Base-by-base conservation (phyloP, 2,888 invertebrate genomes). In the Lymantria dispar region DNA sequence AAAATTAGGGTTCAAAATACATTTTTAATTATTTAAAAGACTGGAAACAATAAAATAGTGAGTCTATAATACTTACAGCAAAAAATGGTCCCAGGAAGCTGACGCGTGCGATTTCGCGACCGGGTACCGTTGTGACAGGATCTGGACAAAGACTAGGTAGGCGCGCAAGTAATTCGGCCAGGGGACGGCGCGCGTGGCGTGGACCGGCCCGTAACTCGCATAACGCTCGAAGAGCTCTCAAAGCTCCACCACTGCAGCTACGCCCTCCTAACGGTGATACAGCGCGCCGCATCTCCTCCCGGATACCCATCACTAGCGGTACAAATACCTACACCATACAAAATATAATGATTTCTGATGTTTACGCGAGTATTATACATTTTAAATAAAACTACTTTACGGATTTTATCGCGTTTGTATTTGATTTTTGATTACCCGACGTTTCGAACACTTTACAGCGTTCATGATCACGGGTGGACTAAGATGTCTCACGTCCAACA, bases 31-130 rank as follows among this genome's bases (percentile, higher is more conserved):
- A 22, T 22, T 2, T 22, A 22, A 22, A 22, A 22, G 22, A 22
- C 22, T 22, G 2, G 2, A 22, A 5, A 22, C 5, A 3, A 3
- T 22, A 22, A 22, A 22, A 22, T 3, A 22, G 22, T 22, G 3
- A 22, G 22, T 22, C 22, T 5, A 22, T 22, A 22, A 2, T 13
- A 78, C 82, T 79, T 0, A 98, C 94, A 9, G 95, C 95, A 60
- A 99, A 93, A 85, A 99, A 98, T 0, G 98, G 97, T 12, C 98
- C 98, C 8, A 99, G 93, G 76, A 95, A 97, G 50, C 97, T 96
- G 43, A 96, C 94, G 47, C 95, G 93, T 0, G 96, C 95, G 51
- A 98, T 92, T 85, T 99, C 99, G 40, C 98, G 92, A 0, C 99
- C 99, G 0, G 93, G 93, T 7, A 96, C 95, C 0, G 94, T 94